These are phyloP conservation scores for Tineola bisselliella DNA, from an alignment of 2,888 invertebrate genomes.

Conservation along the genomic window DNA sequence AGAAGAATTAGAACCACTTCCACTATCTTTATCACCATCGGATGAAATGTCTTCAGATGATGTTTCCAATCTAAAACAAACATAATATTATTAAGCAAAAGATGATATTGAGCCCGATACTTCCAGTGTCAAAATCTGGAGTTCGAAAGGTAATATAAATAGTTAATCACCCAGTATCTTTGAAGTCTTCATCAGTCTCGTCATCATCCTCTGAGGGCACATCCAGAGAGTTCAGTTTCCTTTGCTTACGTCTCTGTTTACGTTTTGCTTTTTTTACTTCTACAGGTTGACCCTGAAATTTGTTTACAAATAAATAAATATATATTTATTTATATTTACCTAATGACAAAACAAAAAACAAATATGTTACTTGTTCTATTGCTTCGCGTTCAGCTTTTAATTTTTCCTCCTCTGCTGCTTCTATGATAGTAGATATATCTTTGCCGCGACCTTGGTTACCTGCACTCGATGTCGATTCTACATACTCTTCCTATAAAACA, in stretches of 20 bases:
- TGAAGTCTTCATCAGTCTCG: slow-evolving; percentile 91
- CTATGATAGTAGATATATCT: slow-evolving; percentile 90
- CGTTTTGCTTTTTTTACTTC: slow-evolving; percentile 39
- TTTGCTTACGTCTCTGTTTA: slow-evolving; percentile 70
- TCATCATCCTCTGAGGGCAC: slow-evolving; percentile 84
- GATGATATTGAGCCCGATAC: not conserved
- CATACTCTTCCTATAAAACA: slow-evolving; percentile 72
- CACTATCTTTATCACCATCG: slow-evolving; percentile 44
- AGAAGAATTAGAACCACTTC: slow-evolving; percentile 38
- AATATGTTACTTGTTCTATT: slow-evolving; percentile 38
- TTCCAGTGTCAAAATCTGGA: no score
- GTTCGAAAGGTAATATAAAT: no score
- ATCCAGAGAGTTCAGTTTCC: slow-evolving; percentile 83
- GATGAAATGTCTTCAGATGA: slow-evolving; percentile 58
- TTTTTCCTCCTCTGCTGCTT: slow-evolving; percentile 78
- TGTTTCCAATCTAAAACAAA: slow-evolving; percentile 37
- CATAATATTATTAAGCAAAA: not conserved
- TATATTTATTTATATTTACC: not conserved
- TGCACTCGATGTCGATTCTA: slow-evolving; percentile 77
- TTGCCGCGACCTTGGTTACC: slow-evolving; percentile 88
- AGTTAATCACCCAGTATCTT: slow-evolving; percentile 76
- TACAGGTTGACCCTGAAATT: slow-evolving; percentile 40
- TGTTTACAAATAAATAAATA: not conserved
- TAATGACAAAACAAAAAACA: no score
- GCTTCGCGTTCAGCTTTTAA: slow-evolving; percentile 59